Conservation (phyloP, 2,113 vertebrate species). For the Aythya baeri region DNA sequence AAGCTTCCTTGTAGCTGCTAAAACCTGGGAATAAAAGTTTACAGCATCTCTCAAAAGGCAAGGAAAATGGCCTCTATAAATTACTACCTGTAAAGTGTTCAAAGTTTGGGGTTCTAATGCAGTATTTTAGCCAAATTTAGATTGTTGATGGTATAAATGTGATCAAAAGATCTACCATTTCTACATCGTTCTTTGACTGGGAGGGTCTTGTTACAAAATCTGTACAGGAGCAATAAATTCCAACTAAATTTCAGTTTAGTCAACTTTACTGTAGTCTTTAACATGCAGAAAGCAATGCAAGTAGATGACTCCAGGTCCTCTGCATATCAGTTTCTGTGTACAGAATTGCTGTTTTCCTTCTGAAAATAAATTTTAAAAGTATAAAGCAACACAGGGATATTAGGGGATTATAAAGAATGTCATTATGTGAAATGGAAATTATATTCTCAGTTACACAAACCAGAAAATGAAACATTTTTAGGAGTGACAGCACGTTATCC, state of each 20-base stretch:
- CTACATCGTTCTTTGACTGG: not conserved
- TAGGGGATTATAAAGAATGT: not conserved
- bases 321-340: not conserved
- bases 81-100: not conserved
- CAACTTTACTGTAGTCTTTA: not conserved
- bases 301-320: not conserved
- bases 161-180: not conserved
- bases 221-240: not conserved
- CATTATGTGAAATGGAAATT: not conserved
- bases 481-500: not conserved
- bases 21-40: not conserved
- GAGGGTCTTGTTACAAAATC: not conserved
- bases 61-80: not conserved
- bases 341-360: not conserved
- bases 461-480: not conserved
- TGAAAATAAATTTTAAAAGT: not conserved
- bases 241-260: not conserved
- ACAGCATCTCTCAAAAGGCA: not conserved
- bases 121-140: not conserved
- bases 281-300: not conserved
- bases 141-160: not conserved
- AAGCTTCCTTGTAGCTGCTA: not conserved
- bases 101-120: not conserved
- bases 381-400: not conserved
- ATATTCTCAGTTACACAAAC: not conserved